phyloP scores from a whole-genome alignment of 1,140 invertebrate species.

The Drosophila simulans region DNA sequence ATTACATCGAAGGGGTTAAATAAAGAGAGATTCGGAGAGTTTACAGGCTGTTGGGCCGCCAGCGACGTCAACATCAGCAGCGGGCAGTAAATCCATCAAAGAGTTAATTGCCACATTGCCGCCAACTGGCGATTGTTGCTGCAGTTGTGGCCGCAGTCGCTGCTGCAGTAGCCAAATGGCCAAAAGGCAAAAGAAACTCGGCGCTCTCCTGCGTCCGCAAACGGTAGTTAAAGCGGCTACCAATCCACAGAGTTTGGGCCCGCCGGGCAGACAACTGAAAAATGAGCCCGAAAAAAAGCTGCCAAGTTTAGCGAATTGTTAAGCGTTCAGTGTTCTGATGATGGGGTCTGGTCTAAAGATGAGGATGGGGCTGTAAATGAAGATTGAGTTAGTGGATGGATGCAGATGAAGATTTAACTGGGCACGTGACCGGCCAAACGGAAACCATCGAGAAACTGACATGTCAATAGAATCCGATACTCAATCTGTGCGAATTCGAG shows the following conservation, averaged over 20 bases:
- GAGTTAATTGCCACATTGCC: slow-evolving; percentile 78
- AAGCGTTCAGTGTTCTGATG: slow-evolving; percentile 11
- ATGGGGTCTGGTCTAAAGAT: slow-evolving; percentile 21
- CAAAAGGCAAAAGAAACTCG: slow-evolving; percentile 49
- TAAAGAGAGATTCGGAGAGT: neutral
- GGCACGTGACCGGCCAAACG: slow-evolving; percentile 7
- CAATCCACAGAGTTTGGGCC: slow-evolving; percentile 19
- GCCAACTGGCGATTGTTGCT: slow-evolving; percentile 30
- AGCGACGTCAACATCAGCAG: slow-evolving; percentile 35
- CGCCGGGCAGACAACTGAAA: slow-evolving; percentile 43
- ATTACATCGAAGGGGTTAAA: neutral
- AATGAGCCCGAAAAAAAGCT: slow-evolving; percentile 46
- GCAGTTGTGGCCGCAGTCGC: slow-evolving; percentile 6
- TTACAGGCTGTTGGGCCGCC: slow-evolving; percentile 16
- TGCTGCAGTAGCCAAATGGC: slow-evolving; percentile 62
- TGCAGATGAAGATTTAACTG: neutral
- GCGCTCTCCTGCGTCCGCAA: slow-evolving; percentile 45
- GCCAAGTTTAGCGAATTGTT: slow-evolving; percentile 40
- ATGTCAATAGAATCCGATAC: slow-evolving; percentile 10
- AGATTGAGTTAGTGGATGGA: slow-evolving; percentile 29
- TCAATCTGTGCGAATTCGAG: neutral
- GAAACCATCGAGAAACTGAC: neutral
- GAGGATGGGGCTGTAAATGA: slow-evolving; percentile 20
- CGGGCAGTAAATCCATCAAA: slow-evolving; percentile 76
- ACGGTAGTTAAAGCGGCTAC: slow-evolving; percentile 45